Percentiles rank a stretch among this genome's conserved stretches.
These are phyloP conservation scores for Azemiops feae DNA, from an alignment of 2,113 vertebrate species.

Conservation along the genomic window DNA sequence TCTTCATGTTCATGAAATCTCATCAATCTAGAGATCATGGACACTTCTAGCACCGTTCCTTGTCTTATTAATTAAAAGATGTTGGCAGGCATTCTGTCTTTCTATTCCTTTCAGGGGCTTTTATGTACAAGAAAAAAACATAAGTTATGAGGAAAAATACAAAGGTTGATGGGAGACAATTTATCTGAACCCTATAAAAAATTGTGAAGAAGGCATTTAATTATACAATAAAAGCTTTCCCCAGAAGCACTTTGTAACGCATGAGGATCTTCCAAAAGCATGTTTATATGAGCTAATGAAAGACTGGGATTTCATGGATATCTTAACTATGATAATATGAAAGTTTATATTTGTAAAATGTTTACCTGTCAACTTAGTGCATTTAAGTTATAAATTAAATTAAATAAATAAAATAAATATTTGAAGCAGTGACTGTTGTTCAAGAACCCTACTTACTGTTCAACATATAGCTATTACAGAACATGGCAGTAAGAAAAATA, in stretches of 20 bases:
- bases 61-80: neutral
- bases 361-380: neutral
- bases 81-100: neutral
- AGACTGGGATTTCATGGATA: neutral
- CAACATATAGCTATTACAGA: neutral
- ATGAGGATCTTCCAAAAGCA: neutral
- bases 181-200: neutral
- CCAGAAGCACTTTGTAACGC: neutral
- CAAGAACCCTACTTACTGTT: neutral
- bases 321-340: neutral
- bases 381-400: neutral
- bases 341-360: neutral
- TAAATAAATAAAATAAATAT: neutral
- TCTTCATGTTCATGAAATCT: neutral
- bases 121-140: neutral
- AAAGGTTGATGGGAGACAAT: neutral
- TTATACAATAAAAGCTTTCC: neutral
- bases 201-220: neutral
- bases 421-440: neutral
- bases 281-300: neutral
- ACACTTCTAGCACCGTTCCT: neutral
- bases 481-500: neutral
- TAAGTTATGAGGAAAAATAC: neutral
- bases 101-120: neutral
- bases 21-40: neutral